phyloP scores from a whole-genome alignment of 2,888 invertebrate species.

The Tenthredo distinguenda region DNA sequence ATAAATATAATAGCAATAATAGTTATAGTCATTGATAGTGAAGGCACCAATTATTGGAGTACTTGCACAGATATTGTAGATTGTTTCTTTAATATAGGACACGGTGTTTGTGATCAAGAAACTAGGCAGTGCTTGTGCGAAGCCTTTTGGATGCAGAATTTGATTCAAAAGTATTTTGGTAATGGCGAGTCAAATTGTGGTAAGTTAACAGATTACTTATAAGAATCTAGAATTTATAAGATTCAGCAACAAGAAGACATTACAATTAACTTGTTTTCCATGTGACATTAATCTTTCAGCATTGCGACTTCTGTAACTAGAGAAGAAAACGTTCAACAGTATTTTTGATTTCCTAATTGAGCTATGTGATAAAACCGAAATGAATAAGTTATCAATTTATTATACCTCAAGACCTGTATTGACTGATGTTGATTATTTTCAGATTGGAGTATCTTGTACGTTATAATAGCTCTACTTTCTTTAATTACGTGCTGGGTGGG shows the following conservation, averaged over 20 bases:
- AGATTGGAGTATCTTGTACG: slow-evolving; percentile 97
- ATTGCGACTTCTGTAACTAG: not conserved
- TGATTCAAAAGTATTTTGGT: slow-evolving; percentile 83
- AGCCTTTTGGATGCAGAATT: slow-evolving; percentile 97
- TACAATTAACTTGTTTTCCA: no score
- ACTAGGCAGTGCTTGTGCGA: slow-evolving; percentile 93
- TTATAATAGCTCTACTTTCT: slow-evolving; percentile 85
- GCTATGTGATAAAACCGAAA: not conserved
- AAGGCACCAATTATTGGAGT: slow-evolving; percentile 14
- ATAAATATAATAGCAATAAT: not conserved
- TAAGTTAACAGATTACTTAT: slow-evolving; percentile 72
- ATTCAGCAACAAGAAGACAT: no score
- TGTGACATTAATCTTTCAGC: no score
- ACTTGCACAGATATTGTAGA: not conserved
- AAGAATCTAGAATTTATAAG: no score
- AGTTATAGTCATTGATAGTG: not conserved
- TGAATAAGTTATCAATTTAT: not conserved
- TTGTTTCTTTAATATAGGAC: slow-evolving; percentile 76
- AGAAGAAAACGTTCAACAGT: not conserved
- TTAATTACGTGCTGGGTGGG: slow-evolving; percentile 83
- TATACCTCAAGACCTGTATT: not conserved
- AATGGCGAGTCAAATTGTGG: slow-evolving; percentile 91
- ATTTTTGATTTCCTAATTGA: not conserved
- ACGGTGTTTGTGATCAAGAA: slow-evolving; percentile 92
- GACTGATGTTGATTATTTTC: slow-evolving; percentile 61